Percentiles rank a stretch among this genome's conserved stretches.
phyloP scores from a whole-genome alignment of 35 echinoderm and acorn worm genomes.

The Chiridota heheva region DNA sequence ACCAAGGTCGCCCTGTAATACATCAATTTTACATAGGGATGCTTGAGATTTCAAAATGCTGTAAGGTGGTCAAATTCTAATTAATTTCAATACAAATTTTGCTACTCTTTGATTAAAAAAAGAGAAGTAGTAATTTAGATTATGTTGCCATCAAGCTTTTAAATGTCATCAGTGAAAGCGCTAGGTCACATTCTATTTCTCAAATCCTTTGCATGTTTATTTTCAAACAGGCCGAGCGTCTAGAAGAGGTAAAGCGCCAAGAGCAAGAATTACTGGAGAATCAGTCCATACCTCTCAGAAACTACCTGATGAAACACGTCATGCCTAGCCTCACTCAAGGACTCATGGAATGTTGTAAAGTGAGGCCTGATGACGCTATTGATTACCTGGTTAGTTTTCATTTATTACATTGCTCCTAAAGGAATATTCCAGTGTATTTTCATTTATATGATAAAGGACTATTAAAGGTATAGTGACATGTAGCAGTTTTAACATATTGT shows the following conservation, averaged over 20 bases:
- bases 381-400: constrained; percentile 92
- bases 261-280: constrained; percentile 89
- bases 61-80: no score
- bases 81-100: no score
- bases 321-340: constrained; percentile 98
- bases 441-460: neutral
- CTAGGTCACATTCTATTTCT: no score
- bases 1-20: no score
- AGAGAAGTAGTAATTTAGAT: no score
- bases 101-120: no score
- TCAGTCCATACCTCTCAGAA: constrained; percentile 92
- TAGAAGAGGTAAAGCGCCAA: constrained; percentile 92
- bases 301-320: constrained; percentile 99
- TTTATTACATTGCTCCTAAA: neutral
- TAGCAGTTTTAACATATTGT: neutral
- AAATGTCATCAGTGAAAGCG: no score
- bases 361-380: constrained; percentile 97
- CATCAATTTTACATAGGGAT: no score
- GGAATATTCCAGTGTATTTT: neutral
- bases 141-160: no score
- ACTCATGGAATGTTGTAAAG: constrained; percentile 98
- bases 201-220: no score
- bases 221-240: constrained; percentile 68
- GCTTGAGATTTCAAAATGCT: no score
- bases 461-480: no score